Base-by-base conservation (phyloP, 2,888 invertebrate species). In the Parnassius apollo region DNA sequence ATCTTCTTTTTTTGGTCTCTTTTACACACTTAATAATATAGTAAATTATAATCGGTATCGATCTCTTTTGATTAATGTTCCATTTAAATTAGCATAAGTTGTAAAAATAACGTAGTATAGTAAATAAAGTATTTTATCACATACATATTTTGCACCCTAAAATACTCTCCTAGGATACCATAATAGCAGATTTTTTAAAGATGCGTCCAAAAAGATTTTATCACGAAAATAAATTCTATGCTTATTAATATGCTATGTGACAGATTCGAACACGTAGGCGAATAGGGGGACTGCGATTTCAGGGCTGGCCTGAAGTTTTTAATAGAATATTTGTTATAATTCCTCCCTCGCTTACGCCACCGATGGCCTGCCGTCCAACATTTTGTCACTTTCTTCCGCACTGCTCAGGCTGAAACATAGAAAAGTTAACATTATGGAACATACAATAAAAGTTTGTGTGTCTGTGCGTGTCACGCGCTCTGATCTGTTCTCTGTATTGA, bases 321-420 rank as follows among this genome's bases (percentile, higher is more conserved):
- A 42, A 13, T 25, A 69, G 68, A 67, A 73, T 71, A 73, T 71
- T 71, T 68, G 70, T 70, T 68, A 63, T 59, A 54, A 61, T 52
- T 66, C 73, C 46, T 48, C 18, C 35, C 2, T 51, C 69, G 49
- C n/a, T 86, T 91, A 91, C 82, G 95, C 95, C 68, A 95, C 90
- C 25, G 95, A 95, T 59, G 95, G 95, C 78, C 95, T 94, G 44
- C 94, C 94, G 78, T 95, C 95, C 71, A 95, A 88, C 95, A 95
- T 95, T 71, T 95, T 94, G 81, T 95, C 95, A 71, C 94, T 94
- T 80, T 96, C 96, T 81, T 95, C 95, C 60, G 93, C 93, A 76
- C 94, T 94, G 88, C 94, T 94, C 74, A 93, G 81, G 77, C 94
- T 94, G 86, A 61, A 91, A 91, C 71, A 62, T 71, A 75, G 75